These are phyloP conservation scores for Sepioteuthis lessoniana DNA, from an alignment of 2,888 invertebrate genomes.

Conservation along the genomic window DNA sequence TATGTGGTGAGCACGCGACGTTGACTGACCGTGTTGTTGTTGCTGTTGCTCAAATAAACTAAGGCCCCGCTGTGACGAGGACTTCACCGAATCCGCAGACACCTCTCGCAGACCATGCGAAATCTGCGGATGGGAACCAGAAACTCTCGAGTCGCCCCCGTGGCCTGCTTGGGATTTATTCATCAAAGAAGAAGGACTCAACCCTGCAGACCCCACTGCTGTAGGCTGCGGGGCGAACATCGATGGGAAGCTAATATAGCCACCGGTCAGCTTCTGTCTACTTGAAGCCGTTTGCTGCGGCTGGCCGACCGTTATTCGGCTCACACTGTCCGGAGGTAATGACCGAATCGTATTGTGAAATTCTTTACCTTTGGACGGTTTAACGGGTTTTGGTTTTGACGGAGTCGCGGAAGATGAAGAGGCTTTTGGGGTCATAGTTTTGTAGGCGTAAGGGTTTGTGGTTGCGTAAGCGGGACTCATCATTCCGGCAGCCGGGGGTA, in stretches of 20 bases:
- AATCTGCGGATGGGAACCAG: conserved; percentile 37
- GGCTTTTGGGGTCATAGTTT: neutral
- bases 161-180: neutral
- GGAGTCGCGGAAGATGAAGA: neutral
- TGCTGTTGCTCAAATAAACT: conserved; percentile 35
- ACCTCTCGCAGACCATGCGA: neutral
- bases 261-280: conserved; percentile 19
- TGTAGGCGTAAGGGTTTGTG: conserved; percentile 39
- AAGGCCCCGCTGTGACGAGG: conserved; percentile 21
- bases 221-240: neutral
- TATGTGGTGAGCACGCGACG: neutral
- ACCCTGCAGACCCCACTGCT: neutral
- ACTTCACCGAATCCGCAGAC: conserved; percentile 35
- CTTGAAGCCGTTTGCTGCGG: neutral
- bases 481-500: neutral
- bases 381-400: conserved; percentile 34
- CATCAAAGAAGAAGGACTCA: neutral
- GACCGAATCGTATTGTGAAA: neutral
- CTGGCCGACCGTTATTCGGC: neutral
- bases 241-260: conserved; percentile 36
- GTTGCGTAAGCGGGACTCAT: neutral
- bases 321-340: neutral
- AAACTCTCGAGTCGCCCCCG: neutral
- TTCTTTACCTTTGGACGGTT: conserved; percentile 46
- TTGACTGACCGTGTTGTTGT: neutral